Percentiles rank a stretch among this genome's conserved stretches.
These are phyloP conservation scores for Pristiophorus japonicus DNA, from an alignment of 2,113 vertebrate genomes.

Conservation along the genomic window DNA sequence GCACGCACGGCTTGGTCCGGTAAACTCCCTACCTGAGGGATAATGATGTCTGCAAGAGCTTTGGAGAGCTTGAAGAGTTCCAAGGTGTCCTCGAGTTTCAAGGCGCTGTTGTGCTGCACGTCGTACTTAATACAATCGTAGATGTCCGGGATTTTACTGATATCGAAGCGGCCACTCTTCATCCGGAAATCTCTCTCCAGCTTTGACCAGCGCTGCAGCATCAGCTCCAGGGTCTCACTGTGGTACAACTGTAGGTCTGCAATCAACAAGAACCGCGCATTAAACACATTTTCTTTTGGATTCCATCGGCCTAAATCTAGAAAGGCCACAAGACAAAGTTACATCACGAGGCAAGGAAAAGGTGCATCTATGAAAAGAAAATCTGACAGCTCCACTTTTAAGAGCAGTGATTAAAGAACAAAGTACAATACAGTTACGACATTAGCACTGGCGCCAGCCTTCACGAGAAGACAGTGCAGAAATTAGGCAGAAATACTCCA, in stretches of 20 bases:
- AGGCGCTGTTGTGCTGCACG: slow-evolving; percentile 79
- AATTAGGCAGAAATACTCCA: background rate
- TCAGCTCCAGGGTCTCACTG: slow-evolving; percentile 89
- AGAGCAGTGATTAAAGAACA: background rate
- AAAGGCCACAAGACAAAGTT: background rate
- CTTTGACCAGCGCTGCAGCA: slow-evolving; percentile 96
- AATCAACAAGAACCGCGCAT: slow-evolving; percentile 37
- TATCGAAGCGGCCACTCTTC: slow-evolving; percentile 91
- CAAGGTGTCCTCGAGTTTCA: slow-evolving; percentile 81
- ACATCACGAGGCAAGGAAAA: background rate
- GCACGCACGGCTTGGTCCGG: background rate
- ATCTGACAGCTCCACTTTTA: background rate
- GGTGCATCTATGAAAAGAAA: background rate
- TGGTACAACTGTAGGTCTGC: slow-evolving; percentile 90
- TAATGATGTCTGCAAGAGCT: slow-evolving; percentile 84
- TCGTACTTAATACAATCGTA: slow-evolving; percentile 98
- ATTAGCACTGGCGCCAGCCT: no score
- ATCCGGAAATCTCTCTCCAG: slow-evolving; percentile 88
- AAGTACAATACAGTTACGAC: background rate
- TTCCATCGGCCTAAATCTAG: background rate
- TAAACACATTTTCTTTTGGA: background rate
- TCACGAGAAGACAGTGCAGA: background rate
- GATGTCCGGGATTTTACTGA: slow-evolving; percentile 96
- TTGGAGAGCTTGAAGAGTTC: slow-evolving; percentile 85
- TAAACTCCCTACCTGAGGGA: slow-evolving; percentile 75